These are phyloP conservation scores for Melipona quadrifasciata DNA, from an alignment of 1,140 invertebrate species.

Conservation along the genomic window DNA sequence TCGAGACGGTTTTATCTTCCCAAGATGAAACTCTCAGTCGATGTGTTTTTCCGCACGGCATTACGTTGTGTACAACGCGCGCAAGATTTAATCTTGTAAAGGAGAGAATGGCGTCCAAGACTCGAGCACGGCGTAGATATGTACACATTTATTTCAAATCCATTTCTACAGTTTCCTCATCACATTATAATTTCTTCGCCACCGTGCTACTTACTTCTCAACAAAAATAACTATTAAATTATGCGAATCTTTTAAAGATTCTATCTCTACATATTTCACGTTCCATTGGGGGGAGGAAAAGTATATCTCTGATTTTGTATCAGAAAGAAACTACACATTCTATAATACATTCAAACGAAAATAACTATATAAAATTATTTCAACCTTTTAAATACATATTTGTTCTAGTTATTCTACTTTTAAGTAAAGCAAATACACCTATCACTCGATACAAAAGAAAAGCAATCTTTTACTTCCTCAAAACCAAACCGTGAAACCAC, in stretches of 20 bases:
- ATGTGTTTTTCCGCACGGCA: neutral
- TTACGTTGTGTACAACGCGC: constrained; percentile 7
- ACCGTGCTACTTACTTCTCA: neutral
- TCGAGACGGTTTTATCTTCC: constrained; percentile 11
- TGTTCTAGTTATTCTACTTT: neutral
- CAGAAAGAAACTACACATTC: too few relatives aligned
- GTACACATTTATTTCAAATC: neutral
- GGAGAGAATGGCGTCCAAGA: neutral
- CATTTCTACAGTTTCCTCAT: neutral
- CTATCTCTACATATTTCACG: too few relatives aligned
- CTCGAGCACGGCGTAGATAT: neutral
- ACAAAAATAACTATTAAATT: neutral
- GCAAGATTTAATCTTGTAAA: constrained; percentile 25
- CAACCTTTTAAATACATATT: too few relatives aligned
- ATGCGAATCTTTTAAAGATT: too few relatives aligned
- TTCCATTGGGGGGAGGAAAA: too few relatives aligned
- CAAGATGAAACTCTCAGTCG: constrained; percentile 2
- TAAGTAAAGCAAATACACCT: neutral
- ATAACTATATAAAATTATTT: too few relatives aligned
- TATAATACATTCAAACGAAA: too few relatives aligned
- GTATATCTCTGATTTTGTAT: too few relatives aligned
- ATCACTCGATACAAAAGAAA: neutral
- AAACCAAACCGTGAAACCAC: neutral
- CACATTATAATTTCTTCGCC: neutral
- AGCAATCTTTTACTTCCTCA: neutral